Percentiles rank a stretch among this genome's conserved stretches.
Conservation (phyloP, 2,888 invertebrate genomes). For the Lissonota sp. region DNA sequence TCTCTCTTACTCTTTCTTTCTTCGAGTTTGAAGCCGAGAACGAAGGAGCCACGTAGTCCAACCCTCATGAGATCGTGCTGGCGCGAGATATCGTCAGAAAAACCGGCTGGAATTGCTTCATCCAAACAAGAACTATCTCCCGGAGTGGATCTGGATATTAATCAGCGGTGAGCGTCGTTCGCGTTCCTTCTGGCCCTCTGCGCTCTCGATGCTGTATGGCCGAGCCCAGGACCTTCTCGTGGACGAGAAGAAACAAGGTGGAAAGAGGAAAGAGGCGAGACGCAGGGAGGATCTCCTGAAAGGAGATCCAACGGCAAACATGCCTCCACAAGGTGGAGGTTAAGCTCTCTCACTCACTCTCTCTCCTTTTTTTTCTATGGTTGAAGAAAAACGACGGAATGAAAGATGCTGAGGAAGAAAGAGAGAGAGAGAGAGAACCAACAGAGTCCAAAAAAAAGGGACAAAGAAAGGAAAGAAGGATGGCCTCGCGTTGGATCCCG, state of each 20-base stretch:
- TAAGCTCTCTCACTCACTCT: slow-evolving; percentile 23
- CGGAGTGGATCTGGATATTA: slow-evolving; percentile 79
- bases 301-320: slow-evolving; percentile 50
- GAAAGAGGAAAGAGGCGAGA: slow-evolving; percentile 40
- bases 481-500: slow-evolving; percentile 55
- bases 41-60: slow-evolving; percentile 55
- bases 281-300: slow-evolving; percentile 55
- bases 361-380: slow-evolving; percentile 20
- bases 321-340: slow-evolving; percentile 39
- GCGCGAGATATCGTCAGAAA: slow-evolving; percentile 78
- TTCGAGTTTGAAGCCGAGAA: slow-evolving; percentile 47
- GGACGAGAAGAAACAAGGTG: slow-evolving; percentile 64
- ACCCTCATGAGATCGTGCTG: slow-evolving; percentile 65
- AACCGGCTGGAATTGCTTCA: slow-evolving; percentile 81
- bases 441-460: slow-evolving; percentile 59
- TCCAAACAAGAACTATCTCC: slow-evolving; percentile 80
- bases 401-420: slow-evolving; percentile 50
- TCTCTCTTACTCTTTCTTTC: slow-evolving; percentile 14
- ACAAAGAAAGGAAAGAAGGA: slow-evolving; percentile 63
- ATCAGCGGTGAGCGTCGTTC: slow-evolving; percentile 73
- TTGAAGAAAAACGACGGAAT: slow-evolving; percentile 51
- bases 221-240: slow-evolving; percentile 39
- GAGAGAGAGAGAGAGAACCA: slow-evolving; percentile 49
- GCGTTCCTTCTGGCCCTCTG: slow-evolving; percentile 59
- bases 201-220: neutral